These are phyloP conservation scores for Cephus runcator DNA, from an alignment of 2,888 invertebrate species.

Conservation along the genomic window DNA sequence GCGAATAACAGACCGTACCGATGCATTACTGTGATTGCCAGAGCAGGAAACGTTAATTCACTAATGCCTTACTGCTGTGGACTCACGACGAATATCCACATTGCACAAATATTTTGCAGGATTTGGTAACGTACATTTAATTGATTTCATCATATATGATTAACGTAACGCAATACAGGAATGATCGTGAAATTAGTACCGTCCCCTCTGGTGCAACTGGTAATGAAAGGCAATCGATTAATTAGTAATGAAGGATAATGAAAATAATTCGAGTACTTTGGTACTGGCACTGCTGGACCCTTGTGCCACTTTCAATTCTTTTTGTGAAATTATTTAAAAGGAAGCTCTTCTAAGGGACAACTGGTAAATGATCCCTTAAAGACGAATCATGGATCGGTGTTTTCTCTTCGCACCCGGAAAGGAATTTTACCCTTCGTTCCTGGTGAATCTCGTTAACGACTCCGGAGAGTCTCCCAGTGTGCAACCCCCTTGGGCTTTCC, in stretches of 20 bases:
- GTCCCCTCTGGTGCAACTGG: background rate
- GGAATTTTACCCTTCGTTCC: background rate
- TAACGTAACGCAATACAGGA: background rate
- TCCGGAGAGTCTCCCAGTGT: background rate
- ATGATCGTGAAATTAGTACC: background rate
- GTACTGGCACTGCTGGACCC: background rate
- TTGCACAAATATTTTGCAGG: no score
- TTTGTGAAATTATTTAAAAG: background rate
- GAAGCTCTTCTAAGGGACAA: no score
- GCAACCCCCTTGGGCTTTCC: background rate
- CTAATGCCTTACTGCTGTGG: constrained; percentile 53
- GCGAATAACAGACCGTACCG: constrained; percentile 21
- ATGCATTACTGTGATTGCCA: constrained; percentile 61
- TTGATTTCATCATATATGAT: background rate
- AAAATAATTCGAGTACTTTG: background rate
- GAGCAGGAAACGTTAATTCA: constrained; percentile 58
- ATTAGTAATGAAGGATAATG: background rate
- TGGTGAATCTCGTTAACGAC: background rate
- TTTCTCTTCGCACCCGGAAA: background rate
- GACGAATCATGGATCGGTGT: background rate
- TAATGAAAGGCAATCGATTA: background rate
- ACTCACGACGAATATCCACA: constrained; percentile 17
- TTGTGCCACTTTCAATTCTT: background rate
- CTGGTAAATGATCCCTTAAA: background rate
- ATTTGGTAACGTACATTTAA: background rate